Evolutionary conservation across 2,797 vertebrate species (phyloP).

Genomic region (Xenops minutus): DNA sequence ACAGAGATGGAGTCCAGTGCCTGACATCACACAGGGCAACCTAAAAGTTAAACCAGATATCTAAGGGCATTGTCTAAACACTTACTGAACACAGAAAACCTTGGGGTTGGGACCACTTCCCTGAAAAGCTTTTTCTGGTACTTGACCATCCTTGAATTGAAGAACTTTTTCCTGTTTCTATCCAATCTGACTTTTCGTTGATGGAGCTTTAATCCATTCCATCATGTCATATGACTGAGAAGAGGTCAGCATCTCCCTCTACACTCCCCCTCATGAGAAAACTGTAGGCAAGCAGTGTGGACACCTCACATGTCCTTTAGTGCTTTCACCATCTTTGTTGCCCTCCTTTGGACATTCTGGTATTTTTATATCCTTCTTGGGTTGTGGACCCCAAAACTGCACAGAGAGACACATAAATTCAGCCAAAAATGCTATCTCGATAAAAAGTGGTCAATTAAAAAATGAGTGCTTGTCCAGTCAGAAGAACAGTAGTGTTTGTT

Average conservation of each 20-base stretch:
- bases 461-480: background rate
- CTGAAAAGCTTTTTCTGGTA: background rate
- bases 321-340: background rate
- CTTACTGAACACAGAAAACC: background rate
- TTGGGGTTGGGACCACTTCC: background rate
- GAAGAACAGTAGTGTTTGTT: background rate
- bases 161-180: background rate
- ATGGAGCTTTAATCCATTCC: background rate
- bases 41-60: background rate
- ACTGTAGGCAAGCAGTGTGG: background rate
- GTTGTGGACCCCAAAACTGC: background rate
- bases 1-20: background rate
- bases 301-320: background rate
- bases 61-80: background rate
- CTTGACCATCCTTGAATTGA: background rate
- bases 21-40: background rate
- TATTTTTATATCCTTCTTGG: background rate
- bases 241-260: background rate
- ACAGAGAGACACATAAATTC: background rate
- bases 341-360: background rate
- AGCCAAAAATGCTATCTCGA: background rate
- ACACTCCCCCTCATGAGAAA: background rate
- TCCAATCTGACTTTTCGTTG: background rate
- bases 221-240: rapidly evolving
- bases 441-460: background rate